Conservation (phyloP, 2,113 vertebrate species). For the Patagioenas fasciata region DNA sequence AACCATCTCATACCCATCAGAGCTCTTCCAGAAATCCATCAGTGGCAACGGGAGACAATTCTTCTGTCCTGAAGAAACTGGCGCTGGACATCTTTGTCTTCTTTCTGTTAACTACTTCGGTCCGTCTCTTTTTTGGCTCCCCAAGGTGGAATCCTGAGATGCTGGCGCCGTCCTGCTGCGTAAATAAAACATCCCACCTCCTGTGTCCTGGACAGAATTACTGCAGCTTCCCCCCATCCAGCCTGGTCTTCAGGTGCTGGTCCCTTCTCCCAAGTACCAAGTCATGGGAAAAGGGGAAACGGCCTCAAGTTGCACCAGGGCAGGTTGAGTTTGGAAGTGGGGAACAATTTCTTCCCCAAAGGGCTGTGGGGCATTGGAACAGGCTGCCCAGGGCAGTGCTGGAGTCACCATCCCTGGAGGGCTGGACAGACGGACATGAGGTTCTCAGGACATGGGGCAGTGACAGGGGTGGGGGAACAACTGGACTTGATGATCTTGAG, state of each 20-base stretch:
- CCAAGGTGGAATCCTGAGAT: not conserved
- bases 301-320: too few relatives aligned
- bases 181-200: not conserved
- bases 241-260: not conserved
- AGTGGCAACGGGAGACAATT: fast-evolving
- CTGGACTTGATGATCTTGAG: too few relatives aligned
- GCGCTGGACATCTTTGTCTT: not conserved
- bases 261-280: too few relatives aligned
- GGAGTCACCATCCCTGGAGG: too few relatives aligned
- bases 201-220: not conserved
- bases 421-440: too few relatives aligned
- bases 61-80: not conserved
- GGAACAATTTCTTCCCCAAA: too few relatives aligned
- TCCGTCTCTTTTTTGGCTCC: not conserved
- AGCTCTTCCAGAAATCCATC: not conserved
- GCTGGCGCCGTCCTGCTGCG: not conserved
- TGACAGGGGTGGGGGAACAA: too few relatives aligned
- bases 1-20: not conserved
- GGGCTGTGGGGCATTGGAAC: too few relatives aligned
- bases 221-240: not conserved
- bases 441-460: too few relatives aligned
- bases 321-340: too few relatives aligned
- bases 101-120: not conserved
- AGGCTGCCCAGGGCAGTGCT: too few relatives aligned
- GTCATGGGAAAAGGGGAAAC: too few relatives aligned